A percentile compares a stretch with the other conserved stretches of the same genome.
These are phyloP conservation scores for Theocolax elegans DNA, from an alignment of 1,140 invertebrate genomes.

Conservation along the genomic window DNA sequence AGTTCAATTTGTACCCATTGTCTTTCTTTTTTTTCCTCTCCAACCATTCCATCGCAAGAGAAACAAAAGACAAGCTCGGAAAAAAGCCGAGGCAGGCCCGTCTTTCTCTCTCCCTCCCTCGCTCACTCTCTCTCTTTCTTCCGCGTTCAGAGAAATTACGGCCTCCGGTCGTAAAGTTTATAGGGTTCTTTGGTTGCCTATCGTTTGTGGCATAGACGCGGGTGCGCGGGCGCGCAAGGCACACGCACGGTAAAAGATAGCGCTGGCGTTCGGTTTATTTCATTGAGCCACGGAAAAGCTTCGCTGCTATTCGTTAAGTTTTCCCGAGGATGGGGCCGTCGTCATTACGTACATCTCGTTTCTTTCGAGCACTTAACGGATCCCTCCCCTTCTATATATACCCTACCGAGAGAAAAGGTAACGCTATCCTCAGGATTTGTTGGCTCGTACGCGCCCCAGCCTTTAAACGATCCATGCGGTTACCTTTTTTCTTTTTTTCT, in stretches of 20 bases:
- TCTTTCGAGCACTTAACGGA: conserved; percentile 18
- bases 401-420: neutral
- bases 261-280: conserved; percentile 46
- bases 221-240: conserved; percentile 4
- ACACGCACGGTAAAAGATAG: no score
- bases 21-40: no score
- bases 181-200: conserved; percentile 43
- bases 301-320: neutral
- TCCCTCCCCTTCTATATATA: no score
- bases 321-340: neutral
- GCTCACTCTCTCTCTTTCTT: conserved; percentile 10
- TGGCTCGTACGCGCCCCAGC: no score
- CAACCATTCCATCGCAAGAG: no score
- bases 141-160: conserved; percentile 33
- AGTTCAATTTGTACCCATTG: no score
- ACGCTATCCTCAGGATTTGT: neutral
- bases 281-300: conserved; percentile 33
- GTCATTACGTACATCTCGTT: conserved; percentile 21
- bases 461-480: no score
- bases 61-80: no score
- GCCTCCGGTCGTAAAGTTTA: conserved; percentile 45
- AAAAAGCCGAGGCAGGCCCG: no score
- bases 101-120: no score
- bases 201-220: conserved; percentile 33
- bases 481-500: no score